phyloP scores from a whole-genome alignment of 2,797 vertebrate species.

The Pangasius djambal region DNA sequence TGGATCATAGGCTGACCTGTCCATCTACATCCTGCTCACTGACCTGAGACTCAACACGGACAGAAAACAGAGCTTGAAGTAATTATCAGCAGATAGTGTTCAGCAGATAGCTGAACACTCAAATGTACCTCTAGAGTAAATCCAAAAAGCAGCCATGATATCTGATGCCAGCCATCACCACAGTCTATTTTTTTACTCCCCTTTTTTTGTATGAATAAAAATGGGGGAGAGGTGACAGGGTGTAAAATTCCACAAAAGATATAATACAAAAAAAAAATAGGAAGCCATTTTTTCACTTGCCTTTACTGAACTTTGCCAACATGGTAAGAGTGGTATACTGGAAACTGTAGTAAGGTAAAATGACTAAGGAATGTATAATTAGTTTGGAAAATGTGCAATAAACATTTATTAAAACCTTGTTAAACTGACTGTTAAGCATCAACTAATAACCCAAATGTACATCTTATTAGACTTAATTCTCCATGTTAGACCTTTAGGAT shows the following conservation, averaged over 20 bases:
- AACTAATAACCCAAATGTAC: background rate
- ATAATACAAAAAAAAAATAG: background rate
- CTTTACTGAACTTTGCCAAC: background rate
- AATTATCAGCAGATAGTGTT: no score
- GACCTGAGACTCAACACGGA: constrained; percentile 33
- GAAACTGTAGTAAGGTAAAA: background rate
- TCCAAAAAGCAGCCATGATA: constrained; percentile 20
- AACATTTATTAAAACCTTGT: background rate
- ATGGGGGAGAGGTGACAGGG: background rate
- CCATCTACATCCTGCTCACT: constrained; percentile 38
- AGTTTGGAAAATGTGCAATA: background rate
- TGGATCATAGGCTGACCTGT: constrained; percentile 38
- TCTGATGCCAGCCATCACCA: background rate
- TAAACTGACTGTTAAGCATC: background rate
- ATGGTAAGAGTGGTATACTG: background rate
- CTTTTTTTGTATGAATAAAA: background rate
- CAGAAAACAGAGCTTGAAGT: constrained; percentile 1
- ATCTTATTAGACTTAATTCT: background rate
- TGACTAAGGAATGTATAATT: background rate
- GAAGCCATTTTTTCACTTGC: background rate
- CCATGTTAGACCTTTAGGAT: background rate
- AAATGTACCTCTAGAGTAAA: constrained; percentile 28
- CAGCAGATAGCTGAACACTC: background rate
- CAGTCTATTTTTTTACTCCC: constrained; percentile 20
- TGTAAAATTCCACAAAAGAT: background rate